phyloP scores from a whole-genome alignment of 2,797 vertebrate species.

The Molossus alvarezi region DNA sequence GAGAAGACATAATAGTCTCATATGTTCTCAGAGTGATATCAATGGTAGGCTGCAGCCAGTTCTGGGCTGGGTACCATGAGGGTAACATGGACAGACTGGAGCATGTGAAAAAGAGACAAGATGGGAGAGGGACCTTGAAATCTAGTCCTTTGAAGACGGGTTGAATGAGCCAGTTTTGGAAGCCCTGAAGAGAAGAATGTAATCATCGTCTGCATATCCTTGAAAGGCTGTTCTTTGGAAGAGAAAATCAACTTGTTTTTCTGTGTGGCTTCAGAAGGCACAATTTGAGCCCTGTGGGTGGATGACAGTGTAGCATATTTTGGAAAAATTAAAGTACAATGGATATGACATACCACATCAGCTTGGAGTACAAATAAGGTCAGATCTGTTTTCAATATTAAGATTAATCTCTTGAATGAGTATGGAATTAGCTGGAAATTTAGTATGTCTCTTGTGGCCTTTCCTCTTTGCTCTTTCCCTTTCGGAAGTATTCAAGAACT shows the following conservation, averaged over 20 bases:
- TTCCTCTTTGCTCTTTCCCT: background rate
- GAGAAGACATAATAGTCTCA: background rate
- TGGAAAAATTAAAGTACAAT: slow-evolving; percentile 60
- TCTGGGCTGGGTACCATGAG: background rate
- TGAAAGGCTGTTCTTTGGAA: slow-evolving; percentile 42
- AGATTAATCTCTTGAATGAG: slow-evolving; percentile 62
- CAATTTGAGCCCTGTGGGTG: background rate
- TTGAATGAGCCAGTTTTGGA: slow-evolving; percentile 40
- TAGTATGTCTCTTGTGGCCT: slow-evolving; percentile 23
- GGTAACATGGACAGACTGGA: background rate
- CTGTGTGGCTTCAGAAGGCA: slow-evolving; percentile 48
- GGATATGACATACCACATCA: slow-evolving; percentile 52
- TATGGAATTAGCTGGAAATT: slow-evolving; percentile 72
- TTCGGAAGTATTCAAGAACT: slow-evolving; percentile 43
- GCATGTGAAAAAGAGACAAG: background rate
- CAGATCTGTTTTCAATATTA: slow-evolving; percentile 55
- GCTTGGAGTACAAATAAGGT: slow-evolving; percentile 58
- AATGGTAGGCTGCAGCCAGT: background rate
- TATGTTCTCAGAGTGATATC: background rate
- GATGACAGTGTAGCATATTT: background rate
- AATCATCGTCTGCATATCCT: slow-evolving; percentile 42
- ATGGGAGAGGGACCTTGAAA: slow-evolving; percentile 24
- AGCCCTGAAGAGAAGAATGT: slow-evolving; percentile 56
- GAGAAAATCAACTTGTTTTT: slow-evolving; percentile 62
- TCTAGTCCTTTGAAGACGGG: slow-evolving; percentile 4